Evolutionary conservation across 2,113 vertebrate species (phyloP).

Genomic region (Ivindomyrus marchei): DNA sequence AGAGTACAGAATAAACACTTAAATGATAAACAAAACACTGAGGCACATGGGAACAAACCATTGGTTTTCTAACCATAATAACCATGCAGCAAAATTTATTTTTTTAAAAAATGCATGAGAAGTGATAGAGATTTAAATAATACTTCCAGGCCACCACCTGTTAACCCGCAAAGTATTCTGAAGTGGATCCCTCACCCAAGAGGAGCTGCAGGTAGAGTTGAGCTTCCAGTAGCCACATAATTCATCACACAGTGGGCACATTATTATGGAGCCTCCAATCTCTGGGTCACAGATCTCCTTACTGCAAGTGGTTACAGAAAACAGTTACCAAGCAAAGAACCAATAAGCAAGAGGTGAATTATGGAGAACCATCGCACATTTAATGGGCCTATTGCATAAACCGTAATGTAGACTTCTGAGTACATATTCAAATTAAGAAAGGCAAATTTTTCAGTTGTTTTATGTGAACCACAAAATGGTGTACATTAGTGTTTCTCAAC

Average conservation of each 20-base stretch:
- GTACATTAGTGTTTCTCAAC: neutral
- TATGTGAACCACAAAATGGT: neutral
- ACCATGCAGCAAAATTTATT: neutral
- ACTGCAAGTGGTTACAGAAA: constrained; percentile 47
- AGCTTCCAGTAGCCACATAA: constrained; percentile 87
- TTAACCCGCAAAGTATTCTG: neutral
- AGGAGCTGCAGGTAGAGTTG: constrained; percentile 79
- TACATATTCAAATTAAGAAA: neutral
- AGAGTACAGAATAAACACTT: constrained; percentile 22
- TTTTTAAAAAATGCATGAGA: neutral
- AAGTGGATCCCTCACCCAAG: constrained; percentile 64
- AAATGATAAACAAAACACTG: constrained; percentile 13
- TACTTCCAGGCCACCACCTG: neutral
- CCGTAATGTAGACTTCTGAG: neutral
- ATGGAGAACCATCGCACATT: neutral
- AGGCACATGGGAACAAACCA: neutral
- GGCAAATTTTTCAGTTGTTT: neutral
- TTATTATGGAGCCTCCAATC: constrained; percentile 82
- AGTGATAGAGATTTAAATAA: neutral
- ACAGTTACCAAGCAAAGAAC: neutral
- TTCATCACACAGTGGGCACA: constrained; percentile 91
- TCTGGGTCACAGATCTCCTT: constrained; percentile 77
- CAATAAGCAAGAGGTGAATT: neutral
- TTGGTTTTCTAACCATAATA: neutral
- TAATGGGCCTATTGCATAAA: neutral